A percentile compares a stretch with the other conserved stretches of the same genome.
Evolutionary conservation across 35 echinoderm and acorn worm genomes (phyloP).

Genomic region (Stichopus chloronotus): DNA sequence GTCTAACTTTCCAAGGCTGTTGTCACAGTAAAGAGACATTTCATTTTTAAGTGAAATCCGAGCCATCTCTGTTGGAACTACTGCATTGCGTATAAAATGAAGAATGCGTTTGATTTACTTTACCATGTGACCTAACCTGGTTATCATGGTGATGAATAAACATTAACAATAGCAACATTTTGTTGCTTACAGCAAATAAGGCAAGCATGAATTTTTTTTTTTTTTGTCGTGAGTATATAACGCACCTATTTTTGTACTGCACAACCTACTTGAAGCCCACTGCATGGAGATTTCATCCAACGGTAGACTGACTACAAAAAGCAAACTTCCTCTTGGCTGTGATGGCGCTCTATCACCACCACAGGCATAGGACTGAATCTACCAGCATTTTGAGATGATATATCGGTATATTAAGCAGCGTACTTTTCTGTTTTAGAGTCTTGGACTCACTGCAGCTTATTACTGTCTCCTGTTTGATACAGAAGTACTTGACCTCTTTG

Average conservation of each 20-base stretch:
- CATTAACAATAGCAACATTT: not conserved
- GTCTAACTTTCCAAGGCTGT: not conserved
- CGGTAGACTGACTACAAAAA: not conserved
- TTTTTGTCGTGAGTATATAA: too few relatives aligned
- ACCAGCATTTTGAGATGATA: not conserved
- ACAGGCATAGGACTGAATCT: not conserved
- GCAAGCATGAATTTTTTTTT: not conserved
- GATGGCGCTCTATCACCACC: not conserved
- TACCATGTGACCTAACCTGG: not conserved
- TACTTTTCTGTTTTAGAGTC: slow-evolving; percentile 21
- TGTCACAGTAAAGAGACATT: not conserved
- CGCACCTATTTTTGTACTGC: too few relatives aligned
- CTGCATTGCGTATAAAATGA: too few relatives aligned
- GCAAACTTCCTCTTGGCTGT: not conserved
- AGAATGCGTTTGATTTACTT: too few relatives aligned
- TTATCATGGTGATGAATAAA: not conserved
- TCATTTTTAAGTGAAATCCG: not conserved
- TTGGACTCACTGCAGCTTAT: slow-evolving; percentile 37
- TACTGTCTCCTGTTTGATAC: not conserved
- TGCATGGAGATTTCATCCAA: too few relatives aligned
- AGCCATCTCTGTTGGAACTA: too few relatives aligned
- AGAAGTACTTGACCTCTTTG: not conserved
- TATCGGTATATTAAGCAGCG: not conserved
- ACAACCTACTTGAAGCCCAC: too few relatives aligned
- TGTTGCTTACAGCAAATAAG: not conserved